Conservation (phyloP, 2,797 vertebrate genomes). For the Ceyx erithaca region DNA sequence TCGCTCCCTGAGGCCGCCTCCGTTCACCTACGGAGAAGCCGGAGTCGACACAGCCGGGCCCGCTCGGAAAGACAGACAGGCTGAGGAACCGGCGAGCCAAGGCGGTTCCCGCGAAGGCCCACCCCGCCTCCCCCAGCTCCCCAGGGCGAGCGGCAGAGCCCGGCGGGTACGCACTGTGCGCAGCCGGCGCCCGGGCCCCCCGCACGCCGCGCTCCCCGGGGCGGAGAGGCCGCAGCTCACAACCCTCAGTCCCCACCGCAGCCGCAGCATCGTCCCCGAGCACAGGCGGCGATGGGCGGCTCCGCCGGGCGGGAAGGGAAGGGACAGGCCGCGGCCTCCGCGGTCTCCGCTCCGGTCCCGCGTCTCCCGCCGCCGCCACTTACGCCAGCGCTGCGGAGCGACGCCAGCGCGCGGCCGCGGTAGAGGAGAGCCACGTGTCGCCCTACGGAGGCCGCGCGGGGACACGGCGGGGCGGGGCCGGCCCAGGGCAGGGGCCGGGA, state of each 20-base stretch:
- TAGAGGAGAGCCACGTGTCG: neutral
- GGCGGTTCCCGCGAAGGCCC: neutral
- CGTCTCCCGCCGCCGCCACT: neutral
- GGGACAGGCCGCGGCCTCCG: neutral
- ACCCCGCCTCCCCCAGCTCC: neutral
- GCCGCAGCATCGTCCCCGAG: neutral
- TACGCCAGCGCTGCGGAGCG: neutral
- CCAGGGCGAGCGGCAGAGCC: neutral
- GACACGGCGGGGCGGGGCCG: neutral
- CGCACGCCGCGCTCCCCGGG: neutral
- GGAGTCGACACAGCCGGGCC: neutral
- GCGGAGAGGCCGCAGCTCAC: neutral
- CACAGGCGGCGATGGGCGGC: neutral
- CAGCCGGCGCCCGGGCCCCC: neutral
- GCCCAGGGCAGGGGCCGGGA: neutral
- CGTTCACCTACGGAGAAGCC: fast-evolving
- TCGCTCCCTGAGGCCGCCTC: neutral
- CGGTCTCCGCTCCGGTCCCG: neutral
- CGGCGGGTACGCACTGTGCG: neutral
- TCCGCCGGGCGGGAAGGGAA: too few relatives aligned
- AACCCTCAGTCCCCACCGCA: neutral
- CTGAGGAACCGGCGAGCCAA: fast-evolving
- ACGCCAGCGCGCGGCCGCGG: neutral
- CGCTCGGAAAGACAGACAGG: neutral
- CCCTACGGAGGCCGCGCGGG: conserved; percentile 15